Percentiles rank a stretch among this genome's conserved stretches.
phyloP scores from a whole-genome alignment of 1,140 invertebrate genomes.

The Lepidotrigona ventralis region DNA sequence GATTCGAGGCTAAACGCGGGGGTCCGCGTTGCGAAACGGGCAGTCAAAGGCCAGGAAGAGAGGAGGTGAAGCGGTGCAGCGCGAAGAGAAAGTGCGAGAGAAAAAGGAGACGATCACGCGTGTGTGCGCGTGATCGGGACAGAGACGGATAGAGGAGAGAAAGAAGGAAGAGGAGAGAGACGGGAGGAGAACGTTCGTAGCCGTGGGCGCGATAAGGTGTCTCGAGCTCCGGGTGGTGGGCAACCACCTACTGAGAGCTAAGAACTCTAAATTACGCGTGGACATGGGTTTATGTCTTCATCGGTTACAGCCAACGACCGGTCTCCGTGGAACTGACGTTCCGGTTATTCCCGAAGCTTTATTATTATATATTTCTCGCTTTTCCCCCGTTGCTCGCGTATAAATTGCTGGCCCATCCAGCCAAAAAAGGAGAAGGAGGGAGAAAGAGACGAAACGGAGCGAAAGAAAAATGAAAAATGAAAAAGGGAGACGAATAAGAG shows the following conservation, averaged over 20 bases:
- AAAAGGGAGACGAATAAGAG: not conserved
- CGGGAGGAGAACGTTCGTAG: conserved; percentile 41
- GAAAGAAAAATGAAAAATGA: not conserved
- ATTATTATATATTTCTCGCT: conserved; percentile 64
- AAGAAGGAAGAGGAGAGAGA: conserved; percentile 28
- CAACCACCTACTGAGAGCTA: conserved; percentile 75
- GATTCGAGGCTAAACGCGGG: conserved; percentile 17
- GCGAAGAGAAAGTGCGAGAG: not conserved
- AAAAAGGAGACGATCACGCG: conserved; percentile 4
- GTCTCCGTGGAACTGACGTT: conserved; percentile 60
- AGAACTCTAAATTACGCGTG: conserved; percentile 78
- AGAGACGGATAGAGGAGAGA: conserved; percentile 14
- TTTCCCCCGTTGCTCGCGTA: conserved; percentile 44
- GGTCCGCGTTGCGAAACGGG: too few species aligned
- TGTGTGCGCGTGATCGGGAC: not conserved
- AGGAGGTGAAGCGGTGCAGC: not conserved
- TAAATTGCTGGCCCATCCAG: conserved; percentile 20
- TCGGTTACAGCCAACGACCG: conserved; percentile 72
- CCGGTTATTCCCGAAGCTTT: conserved; percentile 58
- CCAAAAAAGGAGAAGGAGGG: not conserved
- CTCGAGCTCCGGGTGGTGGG: conserved; percentile 73
- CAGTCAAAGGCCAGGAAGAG: not conserved
- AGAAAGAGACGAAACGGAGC: not conserved
- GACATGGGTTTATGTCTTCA: conserved; percentile 77
- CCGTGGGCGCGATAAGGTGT: conserved; percentile 73